Evolutionary conservation across 1,140 invertebrate genomes (phyloP), one percentile per base, ranked within the genome.

Genomic region (Vanessa tameamea): DNA sequence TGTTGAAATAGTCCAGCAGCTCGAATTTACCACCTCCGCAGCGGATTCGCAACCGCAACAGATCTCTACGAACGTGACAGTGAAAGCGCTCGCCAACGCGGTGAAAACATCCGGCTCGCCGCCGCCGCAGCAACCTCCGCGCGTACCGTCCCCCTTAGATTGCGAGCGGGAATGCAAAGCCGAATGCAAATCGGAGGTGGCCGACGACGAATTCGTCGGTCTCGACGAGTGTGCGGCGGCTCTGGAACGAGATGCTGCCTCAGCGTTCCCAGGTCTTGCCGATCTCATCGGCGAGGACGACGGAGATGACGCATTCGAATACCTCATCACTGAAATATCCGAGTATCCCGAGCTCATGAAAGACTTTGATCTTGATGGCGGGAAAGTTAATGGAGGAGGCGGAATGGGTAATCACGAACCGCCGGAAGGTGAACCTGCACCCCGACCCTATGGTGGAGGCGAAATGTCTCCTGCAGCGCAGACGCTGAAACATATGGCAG

Each of bases 401-500:
- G 78, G 77, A 50, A 69, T 84, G 6, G 81, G 83, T 4, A 86
- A 87, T 5, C 81, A 84, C 47, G 89, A 88, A 68, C 85, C 85
- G 67, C 81, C 86, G 77, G 93, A 89, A 74, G 87, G 90, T 68
- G 95, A 95, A 75, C 94, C 94, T 0, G 85, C 87, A 13, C 81
- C 87, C 55, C 84, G 92, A 26, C 87, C 89, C 12, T 89, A 92
- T 64, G 88, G 85, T 14, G 89, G 86, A 16, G 91, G 91, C 0
- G 96, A 97, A 83, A 94, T 97, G 86, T 97, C 97, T 69, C 96
- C 97, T 9, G 98, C 98, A 1, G 98, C 98, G 4, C 97, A 98
- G 92, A 98, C 97, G 0, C 93, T 99, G 13, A 98, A 98, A 88
- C 97, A 98, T 82, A 98, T 98, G 97, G 98, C 98, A 6, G 97